A percentile compares a stretch with the other conserved stretches of the same genome.
These are phyloP conservation scores for Pachyrhynchus sulphureomaculatus DNA, from an alignment of 1,140 invertebrate species.

Conservation along the genomic window DNA sequence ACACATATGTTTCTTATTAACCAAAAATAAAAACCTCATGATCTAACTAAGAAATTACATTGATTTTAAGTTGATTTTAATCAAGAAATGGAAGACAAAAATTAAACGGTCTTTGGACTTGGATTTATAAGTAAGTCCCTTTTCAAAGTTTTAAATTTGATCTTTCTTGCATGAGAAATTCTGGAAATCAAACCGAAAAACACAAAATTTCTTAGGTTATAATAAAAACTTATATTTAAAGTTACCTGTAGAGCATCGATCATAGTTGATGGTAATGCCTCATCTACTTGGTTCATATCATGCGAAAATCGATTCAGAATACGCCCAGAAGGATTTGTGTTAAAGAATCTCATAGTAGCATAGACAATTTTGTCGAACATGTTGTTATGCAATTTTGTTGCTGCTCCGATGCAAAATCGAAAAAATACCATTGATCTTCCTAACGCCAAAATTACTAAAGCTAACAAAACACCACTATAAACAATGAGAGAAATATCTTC, in stretches of 20 bases:
- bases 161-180: too few species aligned
- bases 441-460: slow-evolving; percentile 57
- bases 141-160: too few species aligned
- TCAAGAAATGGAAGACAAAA: too few species aligned
- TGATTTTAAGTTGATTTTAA: too few species aligned
- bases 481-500: slow-evolving; percentile 2
- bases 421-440: slow-evolving; percentile 72
- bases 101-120: too few species aligned
- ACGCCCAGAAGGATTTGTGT: slow-evolving; percentile 76
- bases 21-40: too few species aligned
- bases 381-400: slow-evolving; percentile 66
- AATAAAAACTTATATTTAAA: too few species aligned
- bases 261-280: slow-evolving; percentile 71
- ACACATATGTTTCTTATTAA: too few species aligned
- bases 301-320: slow-evolving; percentile 75
- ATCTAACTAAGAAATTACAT: too few species aligned
- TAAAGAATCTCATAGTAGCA: slow-evolving; percentile 86
- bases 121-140: too few species aligned
- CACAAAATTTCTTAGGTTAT: neutral
- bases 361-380: slow-evolving; percentile 81
- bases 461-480: neutral
- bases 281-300: slow-evolving; percentile 79
- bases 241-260: slow-evolving; percentile 71
- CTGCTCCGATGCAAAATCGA: slow-evolving; percentile 68
- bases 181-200: too few species aligned